These are phyloP conservation scores for Coreius guichenoti DNA, from an alignment of 2,797 vertebrate genomes.

Conservation along the genomic window DNA sequence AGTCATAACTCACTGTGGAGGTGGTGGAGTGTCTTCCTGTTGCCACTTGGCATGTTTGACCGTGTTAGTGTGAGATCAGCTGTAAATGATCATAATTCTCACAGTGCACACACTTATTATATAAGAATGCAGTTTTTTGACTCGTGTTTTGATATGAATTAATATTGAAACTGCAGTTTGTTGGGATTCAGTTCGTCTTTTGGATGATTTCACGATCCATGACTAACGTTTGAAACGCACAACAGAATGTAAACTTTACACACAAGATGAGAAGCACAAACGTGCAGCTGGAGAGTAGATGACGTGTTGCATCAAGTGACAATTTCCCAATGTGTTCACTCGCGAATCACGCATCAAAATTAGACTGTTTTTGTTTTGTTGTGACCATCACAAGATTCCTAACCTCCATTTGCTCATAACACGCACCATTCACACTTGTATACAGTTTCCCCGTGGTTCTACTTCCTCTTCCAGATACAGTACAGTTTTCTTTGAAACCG, in stretches of 20 bases:
- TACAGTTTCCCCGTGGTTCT: constrained; percentile 14
- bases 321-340: not conserved
- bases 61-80: constrained; percentile 64
- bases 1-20: constrained; percentile 76
- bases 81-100: constrained; percentile 48
- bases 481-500: constrained; percentile 17
- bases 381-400: constrained; percentile 47
- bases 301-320: constrained; percentile 9
- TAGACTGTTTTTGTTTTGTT: not conserved
- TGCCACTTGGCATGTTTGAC: constrained; percentile 68
- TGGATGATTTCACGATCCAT: not conserved
- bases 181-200: constrained; percentile 18
- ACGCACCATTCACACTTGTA: constrained; percentile 6
- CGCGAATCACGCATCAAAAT: not conserved
- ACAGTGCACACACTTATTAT: not conserved
- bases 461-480: constrained; percentile 34
- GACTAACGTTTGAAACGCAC: not conserved
- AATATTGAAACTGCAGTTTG: constrained; percentile 35
- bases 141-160: constrained; percentile 1
- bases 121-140: constrained; percentile 10
- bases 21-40: constrained; percentile 74
- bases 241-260: not conserved
- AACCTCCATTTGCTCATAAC: constrained; percentile 21
- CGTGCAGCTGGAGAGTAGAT: not conserved
- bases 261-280: not conserved